These are phyloP conservation scores for Narcine bancroftii DNA, from an alignment of 2,113 vertebrate genomes.

Conservation along the genomic window DNA sequence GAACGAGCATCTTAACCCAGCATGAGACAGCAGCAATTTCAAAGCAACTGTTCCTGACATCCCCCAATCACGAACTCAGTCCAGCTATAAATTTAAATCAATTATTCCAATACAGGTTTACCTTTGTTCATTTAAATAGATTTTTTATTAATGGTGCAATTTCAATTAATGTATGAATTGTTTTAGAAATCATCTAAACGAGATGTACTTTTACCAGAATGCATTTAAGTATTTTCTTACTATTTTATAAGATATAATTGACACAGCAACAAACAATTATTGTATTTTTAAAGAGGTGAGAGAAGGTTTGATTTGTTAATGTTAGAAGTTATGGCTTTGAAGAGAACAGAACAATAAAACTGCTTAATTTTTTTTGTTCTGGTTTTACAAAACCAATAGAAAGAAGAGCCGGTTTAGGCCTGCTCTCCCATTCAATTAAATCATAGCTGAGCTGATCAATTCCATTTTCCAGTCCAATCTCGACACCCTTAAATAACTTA, in stretches of 20 bases:
- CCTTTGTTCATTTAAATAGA: neutral
- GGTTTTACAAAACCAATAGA: neutral
- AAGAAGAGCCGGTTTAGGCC: no score
- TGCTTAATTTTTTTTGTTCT: neutral
- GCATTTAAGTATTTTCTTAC: neutral
- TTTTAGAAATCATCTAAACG: neutral
- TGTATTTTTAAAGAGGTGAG: neutral
- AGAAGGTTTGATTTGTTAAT: neutral
- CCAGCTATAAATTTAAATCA: neutral
- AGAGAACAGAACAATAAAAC: neutral
- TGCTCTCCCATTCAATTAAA: no score
- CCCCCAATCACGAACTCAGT: neutral
- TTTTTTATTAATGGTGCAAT: neutral
- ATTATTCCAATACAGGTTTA: neutral
- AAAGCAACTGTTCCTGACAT: neutral
- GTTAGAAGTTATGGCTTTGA: neutral
- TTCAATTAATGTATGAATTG: neutral
- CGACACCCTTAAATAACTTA: no score
- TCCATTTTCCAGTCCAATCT: no score
- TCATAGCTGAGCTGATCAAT: no score
- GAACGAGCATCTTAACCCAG: no score
- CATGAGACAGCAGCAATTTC: neutral
- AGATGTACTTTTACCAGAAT: neutral
- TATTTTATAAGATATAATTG: neutral
- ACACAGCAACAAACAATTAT: neutral